These are phyloP conservation scores for Botrylloides violaceus DNA, from an alignment of 23 tunicate species.

Conservation along the genomic window DNA sequence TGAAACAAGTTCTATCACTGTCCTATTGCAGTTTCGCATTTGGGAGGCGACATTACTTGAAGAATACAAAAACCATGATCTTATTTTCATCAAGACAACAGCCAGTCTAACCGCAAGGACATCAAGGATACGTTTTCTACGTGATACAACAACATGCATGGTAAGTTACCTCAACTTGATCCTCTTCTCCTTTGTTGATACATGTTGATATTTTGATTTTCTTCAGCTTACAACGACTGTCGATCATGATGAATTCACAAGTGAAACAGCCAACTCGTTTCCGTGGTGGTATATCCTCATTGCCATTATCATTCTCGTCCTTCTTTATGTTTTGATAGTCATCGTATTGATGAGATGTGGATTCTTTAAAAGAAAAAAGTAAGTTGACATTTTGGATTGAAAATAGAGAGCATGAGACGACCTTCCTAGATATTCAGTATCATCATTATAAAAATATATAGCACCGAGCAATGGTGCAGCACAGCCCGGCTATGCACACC, in stretches of 20 bases:
- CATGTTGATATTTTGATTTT: not conserved
- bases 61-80: constrained; percentile 38
- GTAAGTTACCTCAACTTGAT: not conserved
- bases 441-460: no score
- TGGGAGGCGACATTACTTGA: constrained; percentile 82
- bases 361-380: constrained; percentile 8
- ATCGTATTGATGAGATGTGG: constrained; percentile 32
- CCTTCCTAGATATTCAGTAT: no score
- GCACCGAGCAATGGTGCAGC: no score
- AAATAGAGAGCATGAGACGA: no score
- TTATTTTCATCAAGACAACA: constrained; percentile 24
- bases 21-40: constrained; percentile 31
- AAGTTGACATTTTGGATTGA: no score
- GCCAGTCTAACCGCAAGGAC: constrained; percentile 10
- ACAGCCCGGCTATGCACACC: no score
- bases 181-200: not conserved
- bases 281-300: constrained; percentile 83
- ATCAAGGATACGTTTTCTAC: constrained; percentile 27
- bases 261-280: constrained; percentile 18
- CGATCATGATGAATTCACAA: constrained; percentile 36
- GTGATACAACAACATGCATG: constrained; percentile 23
- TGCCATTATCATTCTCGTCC: constrained; percentile 27
- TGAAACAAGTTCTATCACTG: not conserved
- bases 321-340: constrained; percentile 40
- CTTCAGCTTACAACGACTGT: constrained; percentile 45